Percentiles rank a stretch among this genome's conserved stretches.
These are phyloP conservation scores for Trisateles emortualis DNA, from an alignment of 2,888 invertebrate species.

Conservation along the genomic window DNA sequence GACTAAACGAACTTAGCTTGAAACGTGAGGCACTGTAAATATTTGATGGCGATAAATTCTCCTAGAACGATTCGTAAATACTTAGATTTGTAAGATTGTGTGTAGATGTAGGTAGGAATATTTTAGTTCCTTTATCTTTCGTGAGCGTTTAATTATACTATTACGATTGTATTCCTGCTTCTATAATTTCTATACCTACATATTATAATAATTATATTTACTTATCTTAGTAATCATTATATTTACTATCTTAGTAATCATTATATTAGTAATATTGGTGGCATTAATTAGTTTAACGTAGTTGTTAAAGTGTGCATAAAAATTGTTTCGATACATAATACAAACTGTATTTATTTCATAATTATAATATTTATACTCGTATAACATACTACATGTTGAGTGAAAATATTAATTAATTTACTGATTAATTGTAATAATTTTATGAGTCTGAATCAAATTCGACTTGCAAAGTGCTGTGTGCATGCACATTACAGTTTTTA, in stretches of 20 bases:
- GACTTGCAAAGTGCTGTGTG: not conserved
- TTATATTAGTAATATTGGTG: conserved; percentile 21
- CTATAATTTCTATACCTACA: conserved; percentile 23
- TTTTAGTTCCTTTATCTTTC: conserved; percentile 21
- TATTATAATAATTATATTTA: conserved; percentile 6
- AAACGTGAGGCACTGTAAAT: not conserved
- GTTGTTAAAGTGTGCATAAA: conserved; percentile 36
- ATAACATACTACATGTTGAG: not conserved
- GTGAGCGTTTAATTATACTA: conserved; percentile 23
- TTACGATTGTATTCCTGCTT: conserved; percentile 11
- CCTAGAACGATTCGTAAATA: not conserved
- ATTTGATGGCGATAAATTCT: too few relatives aligned
- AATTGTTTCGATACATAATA: conserved; percentile 23
- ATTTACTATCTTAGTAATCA: conserved; percentile 9
- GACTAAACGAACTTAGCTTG: not conserved
- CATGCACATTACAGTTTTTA: conserved; percentile 32
- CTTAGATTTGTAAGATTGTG: not conserved
- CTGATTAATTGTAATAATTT: not conserved
- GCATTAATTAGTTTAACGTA: conserved; percentile 29
- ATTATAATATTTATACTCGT: not conserved
- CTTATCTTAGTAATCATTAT: conserved; percentile 6
- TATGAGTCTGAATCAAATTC: not conserved
- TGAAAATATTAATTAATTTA: not conserved
- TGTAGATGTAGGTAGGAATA: not conserved
- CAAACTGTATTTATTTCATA: not conserved